phyloP scores from a whole-genome alignment of 1,140 invertebrate genomes.

The Drosophila kikkawai region DNA sequence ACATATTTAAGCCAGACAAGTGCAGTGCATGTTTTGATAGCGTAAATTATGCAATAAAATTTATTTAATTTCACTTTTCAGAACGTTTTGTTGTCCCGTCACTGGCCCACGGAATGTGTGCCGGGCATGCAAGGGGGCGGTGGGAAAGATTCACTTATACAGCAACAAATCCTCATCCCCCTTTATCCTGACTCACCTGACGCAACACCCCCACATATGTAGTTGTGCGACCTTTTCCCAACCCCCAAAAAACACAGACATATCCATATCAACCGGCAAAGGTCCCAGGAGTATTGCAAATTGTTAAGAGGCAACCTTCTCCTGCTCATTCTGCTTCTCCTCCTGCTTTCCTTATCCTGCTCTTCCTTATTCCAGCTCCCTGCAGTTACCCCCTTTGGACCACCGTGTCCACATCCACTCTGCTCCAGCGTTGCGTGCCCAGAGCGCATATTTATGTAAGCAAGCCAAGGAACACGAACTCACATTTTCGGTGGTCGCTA shows the following conservation, averaged over 20 bases:
- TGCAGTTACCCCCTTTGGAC: constrained; percentile 4
- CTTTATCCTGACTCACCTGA: constrained; percentile 23
- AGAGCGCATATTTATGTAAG: constrained; percentile 71
- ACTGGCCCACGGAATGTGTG: constrained; percentile 52
- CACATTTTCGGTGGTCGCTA: constrained; percentile 45
- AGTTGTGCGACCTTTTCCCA: constrained; percentile 16
- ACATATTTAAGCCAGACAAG: constrained; percentile 21
- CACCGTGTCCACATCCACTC: constrained; percentile 6
- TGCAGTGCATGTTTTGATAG: constrained; percentile 78
- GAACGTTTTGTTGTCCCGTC: constrained; percentile 72
- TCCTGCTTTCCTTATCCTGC: neutral
- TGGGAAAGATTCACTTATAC: neutral
- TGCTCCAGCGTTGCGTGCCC: constrained; percentile 56
- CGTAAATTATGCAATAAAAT: constrained; percentile 84
- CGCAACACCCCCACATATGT: constrained; percentile 28
- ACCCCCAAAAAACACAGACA: constrained; percentile 20
- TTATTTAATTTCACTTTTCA: constrained; percentile 83
- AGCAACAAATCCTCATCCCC: neutral
- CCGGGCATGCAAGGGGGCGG: constrained; percentile 48
- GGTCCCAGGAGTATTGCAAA: constrained; percentile 73
- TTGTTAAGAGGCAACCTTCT: constrained; percentile 54
- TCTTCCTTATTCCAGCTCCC: neutral
- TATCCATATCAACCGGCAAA: constrained; percentile 58
- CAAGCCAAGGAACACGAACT: constrained; percentile 60
- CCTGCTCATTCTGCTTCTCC: constrained; percentile 8